Evolutionary conservation across 2,888 invertebrate genomes (phyloP), one percentile per base, ranked within the genome.

Genomic region (Anaspis maculata): DNA sequence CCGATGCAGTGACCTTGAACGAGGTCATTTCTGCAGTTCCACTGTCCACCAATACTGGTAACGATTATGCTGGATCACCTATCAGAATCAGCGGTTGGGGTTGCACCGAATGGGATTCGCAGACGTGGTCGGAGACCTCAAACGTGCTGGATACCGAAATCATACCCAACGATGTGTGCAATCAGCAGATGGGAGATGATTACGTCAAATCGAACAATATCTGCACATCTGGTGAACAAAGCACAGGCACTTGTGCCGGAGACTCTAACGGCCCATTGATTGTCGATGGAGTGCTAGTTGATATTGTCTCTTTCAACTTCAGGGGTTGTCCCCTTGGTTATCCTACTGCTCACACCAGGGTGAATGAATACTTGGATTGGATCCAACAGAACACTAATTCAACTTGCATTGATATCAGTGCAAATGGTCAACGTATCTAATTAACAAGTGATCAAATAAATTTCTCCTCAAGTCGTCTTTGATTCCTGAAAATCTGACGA

Each of bases 251-350:
- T 6, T 47, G 47, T 30, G 30, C 21, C 13, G 46, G 46, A 1
- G 46, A 46, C 27, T 45, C 45, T 15, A 43, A 44, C n/a, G 46
- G 44, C 27, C 46, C 46, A 7, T 27, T 46, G 14, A 33, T 41
- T 11, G 28, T 37, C 9, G 33, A 28, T 15, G 36, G 36, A 4
- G 33, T 13, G 3, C 38, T 36, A 26, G 32, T 45, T 2, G 46
- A 44, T 15, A 29, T 45, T 25, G 41, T 41, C 9, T 46, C 46
- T 6, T 46, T 36, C 25, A 37, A 9, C 32, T 22, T n/a, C 44
- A 42, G 21, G 16, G 19, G 19, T 9, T 19, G 19, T 19, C 19
- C 19, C 19, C 15, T 27, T 11, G 37, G 38, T 13, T 41, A 28
- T 10, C 43, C 44, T 2, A 41, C 42, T 5, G 46, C 27, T 3